Conservation (phyloP, 2,113 vertebrate species). For the Apteryx mantelli region DNA sequence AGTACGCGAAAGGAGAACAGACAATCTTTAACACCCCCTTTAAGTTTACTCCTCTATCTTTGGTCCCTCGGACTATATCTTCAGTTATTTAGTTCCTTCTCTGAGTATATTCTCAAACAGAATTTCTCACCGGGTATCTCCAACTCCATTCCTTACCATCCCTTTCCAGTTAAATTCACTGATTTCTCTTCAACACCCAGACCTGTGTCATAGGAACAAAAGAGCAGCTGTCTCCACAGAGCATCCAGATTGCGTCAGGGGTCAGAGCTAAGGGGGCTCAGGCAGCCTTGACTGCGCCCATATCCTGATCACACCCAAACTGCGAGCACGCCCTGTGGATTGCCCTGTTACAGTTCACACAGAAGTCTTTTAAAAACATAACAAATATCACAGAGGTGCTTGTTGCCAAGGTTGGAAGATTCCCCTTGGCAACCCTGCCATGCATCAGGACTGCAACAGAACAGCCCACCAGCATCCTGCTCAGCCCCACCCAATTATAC, state of each 20-base stretch:
- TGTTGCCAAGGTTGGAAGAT: background rate
- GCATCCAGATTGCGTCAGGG: background rate
- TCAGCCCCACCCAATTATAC: background rate
- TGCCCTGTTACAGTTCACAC: background rate
- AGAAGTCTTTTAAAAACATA: background rate
- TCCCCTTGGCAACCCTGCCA: background rate
- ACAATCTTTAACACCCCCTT: background rate
- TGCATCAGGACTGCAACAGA: background rate
- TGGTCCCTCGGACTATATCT: background rate
- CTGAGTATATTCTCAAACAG: background rate
- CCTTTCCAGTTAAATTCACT: background rate
- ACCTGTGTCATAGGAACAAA: background rate
- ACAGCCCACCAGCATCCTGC: background rate
- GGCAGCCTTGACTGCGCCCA: background rate
- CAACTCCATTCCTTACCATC: background rate
- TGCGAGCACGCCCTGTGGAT: background rate
- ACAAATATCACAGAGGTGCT: background rate
- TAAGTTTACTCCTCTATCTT: background rate
- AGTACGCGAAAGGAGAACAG: background rate
- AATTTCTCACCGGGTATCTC: background rate
- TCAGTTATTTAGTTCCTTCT: background rate
- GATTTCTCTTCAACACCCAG: background rate
- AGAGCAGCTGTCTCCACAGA: background rate
- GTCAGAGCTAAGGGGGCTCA: background rate
- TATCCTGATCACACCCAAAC: slow-evolving; percentile 36